Percentiles rank a stretch among this genome's conserved stretches.
phyloP scores from a whole-genome alignment of 2,888 invertebrate genomes.

The Frankliniella intonsa region DNA sequence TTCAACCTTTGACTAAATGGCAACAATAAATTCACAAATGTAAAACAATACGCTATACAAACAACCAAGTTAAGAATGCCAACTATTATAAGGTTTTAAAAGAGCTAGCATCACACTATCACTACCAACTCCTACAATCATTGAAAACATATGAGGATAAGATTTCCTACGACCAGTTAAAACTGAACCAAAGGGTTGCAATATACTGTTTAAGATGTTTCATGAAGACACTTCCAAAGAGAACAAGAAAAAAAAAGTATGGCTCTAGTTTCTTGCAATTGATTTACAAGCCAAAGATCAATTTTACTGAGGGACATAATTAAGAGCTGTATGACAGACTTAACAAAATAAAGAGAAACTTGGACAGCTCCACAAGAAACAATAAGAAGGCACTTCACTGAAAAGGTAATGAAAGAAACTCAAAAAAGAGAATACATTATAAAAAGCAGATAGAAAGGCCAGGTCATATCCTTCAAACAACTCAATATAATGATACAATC shows the following conservation, averaged over 20 bases:
- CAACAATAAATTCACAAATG: conserved; percentile 20
- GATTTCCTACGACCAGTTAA: background rate
- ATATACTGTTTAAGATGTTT: background rate
- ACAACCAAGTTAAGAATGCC: background rate
- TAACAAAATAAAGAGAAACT: background rate
- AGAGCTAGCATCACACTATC: background rate
- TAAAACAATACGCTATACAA: conserved; percentile 7
- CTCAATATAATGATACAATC: no score
- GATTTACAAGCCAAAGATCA: background rate
- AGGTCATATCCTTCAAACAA: no score
- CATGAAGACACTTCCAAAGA: background rate
- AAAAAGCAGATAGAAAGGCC: no score
- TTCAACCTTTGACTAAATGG: conserved; percentile 10
- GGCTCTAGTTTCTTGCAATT: background rate
- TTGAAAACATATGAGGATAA: background rate
- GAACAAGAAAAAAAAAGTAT: background rate
- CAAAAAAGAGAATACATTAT: no score
- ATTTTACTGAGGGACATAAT: background rate
- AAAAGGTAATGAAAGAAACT: no score
- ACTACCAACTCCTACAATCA: background rate
- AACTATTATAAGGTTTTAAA: background rate
- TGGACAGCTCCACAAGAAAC: background rate
- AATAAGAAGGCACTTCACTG: background rate
- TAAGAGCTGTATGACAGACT: background rate
- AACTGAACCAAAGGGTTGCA: background rate